Percentiles rank a stretch among this genome's conserved stretches.
These are phyloP conservation scores for Passer montanus DNA, from an alignment of 2,113 vertebrate genomes.

Conservation along the genomic window DNA sequence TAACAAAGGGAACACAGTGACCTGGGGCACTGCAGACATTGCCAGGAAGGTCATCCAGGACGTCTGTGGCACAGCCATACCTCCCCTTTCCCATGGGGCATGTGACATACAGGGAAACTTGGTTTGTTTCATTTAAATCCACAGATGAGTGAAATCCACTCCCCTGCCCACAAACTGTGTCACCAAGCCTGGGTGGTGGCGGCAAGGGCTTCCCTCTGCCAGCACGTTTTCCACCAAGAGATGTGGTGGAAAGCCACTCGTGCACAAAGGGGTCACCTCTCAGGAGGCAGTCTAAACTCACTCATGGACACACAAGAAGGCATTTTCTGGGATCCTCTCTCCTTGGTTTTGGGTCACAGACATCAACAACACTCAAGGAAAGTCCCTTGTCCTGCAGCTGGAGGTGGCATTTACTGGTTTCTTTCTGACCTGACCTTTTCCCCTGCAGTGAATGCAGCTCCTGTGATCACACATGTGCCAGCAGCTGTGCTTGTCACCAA, in stretches of 20 bases:
- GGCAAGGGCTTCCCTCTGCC: neutral
- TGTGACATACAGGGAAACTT: neutral
- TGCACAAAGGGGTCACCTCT: neutral
- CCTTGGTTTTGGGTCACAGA: neutral
- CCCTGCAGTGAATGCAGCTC: neutral
- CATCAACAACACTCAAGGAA: neutral
- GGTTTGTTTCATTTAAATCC: neutral
- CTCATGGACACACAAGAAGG: neutral
- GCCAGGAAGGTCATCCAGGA: neutral
- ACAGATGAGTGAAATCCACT: neutral
- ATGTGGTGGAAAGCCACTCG: neutral
- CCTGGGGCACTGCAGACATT: neutral
- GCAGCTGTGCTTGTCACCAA: rapidly evolving
- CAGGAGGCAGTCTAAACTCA: too few species aligned
- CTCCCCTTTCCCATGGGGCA: neutral
- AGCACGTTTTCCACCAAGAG: neutral
- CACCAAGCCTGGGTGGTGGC: neutral
- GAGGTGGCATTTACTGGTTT: neutral
- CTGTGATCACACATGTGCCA: neutral
- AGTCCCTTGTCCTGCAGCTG: neutral
- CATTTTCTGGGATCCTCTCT: neutral
- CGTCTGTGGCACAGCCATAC: neutral
- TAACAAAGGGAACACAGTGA: neutral
- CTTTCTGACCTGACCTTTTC: neutral
- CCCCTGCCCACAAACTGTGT: rapidly evolving